These are phyloP conservation scores for Corythoichthys intestinalis DNA, from an alignment of 2,113 vertebrate species.

Conservation along the genomic window DNA sequence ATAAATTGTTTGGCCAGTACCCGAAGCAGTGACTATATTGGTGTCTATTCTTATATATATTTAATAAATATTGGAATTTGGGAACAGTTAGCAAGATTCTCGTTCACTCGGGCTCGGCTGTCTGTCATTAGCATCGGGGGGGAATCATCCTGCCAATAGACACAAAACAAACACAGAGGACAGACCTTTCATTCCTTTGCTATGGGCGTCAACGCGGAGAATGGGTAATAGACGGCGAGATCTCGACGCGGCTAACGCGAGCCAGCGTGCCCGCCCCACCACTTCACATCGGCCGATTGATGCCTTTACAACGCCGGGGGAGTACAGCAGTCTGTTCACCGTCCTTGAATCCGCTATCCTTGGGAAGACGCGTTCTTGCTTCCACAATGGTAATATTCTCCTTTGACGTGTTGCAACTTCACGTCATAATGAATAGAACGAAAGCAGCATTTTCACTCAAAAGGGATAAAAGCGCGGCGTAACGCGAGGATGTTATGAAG, in stretches of 20 bases:
- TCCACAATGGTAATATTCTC: slow-evolving; percentile 31
- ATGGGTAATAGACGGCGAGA: not conserved
- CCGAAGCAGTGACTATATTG: too few relatives aligned
- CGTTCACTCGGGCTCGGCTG: not conserved
- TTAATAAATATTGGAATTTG: not conserved
- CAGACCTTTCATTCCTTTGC: slow-evolving; percentile 11
- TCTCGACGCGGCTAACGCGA: slow-evolving; percentile 25
- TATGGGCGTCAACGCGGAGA: slow-evolving; percentile 9
- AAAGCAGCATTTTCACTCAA: slow-evolving; percentile 6
- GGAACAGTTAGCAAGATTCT: slow-evolving; percentile 9
- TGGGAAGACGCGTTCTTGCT: slow-evolving; percentile 22
- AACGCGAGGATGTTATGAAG: slow-evolving; percentile 18
- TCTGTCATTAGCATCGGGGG: not conserved
- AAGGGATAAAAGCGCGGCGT: not conserved
- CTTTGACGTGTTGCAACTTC: slow-evolving; percentile 4
- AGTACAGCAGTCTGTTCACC: slow-evolving; percentile 10
- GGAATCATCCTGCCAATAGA: not conserved
- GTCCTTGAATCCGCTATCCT: slow-evolving; percentile 20
- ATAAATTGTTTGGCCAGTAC: not conserved
- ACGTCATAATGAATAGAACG: not conserved
- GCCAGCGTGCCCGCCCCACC: slow-evolving; percentile 25
- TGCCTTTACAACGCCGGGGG: slow-evolving; percentile 39
- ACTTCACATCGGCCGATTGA: slow-evolving; percentile 23
- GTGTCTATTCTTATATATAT: not conserved
- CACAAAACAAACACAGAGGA: not conserved